A percentile compares a stretch with the other conserved stretches of the same genome.
These are phyloP conservation scores for Puffinus mauretanicus DNA, from an alignment of 2,113 vertebrate genomes.

Conservation along the genomic window DNA sequence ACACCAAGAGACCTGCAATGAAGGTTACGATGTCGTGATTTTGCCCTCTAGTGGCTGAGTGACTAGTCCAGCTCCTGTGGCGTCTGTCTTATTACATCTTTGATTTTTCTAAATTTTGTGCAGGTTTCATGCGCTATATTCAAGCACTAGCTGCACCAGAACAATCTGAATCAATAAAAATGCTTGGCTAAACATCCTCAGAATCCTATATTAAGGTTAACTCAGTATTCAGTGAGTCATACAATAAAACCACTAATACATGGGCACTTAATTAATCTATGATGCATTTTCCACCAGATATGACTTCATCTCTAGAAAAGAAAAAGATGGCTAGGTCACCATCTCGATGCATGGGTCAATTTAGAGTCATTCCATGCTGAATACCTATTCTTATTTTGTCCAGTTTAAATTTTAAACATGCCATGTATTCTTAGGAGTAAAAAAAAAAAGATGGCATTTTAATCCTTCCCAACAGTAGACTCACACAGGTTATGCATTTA, in stretches of 20 bases:
- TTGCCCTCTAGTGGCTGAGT: slow-evolving; percentile 30
- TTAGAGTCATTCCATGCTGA: not conserved
- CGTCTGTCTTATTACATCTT: not conserved
- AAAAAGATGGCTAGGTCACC: not conserved
- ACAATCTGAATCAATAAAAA: slow-evolving; percentile 33
- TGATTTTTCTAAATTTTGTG: slow-evolving; percentile 15
- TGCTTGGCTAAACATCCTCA: slow-evolving; percentile 22
- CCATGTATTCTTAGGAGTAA: not conserved
- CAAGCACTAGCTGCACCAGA: not conserved
- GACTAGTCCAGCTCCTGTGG: not conserved
- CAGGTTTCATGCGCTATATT: slow-evolving; percentile 10
- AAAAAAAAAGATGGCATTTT: not conserved
- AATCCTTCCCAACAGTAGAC: not conserved
- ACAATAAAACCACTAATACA: slow-evolving; percentile 38
- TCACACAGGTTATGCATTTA: not conserved
- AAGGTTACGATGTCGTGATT: not conserved
- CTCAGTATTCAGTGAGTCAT: slow-evolving; percentile 48
- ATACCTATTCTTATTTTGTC: not conserved
- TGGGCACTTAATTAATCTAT: slow-evolving; percentile 27
- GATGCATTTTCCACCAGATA: slow-evolving; percentile 20
- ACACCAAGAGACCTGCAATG: not conserved
- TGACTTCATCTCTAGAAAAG: slow-evolving; percentile 4
- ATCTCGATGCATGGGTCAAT: not conserved
- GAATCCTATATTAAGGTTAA: slow-evolving; percentile 33
- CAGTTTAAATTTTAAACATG: not conserved